These are phyloP conservation scores for Microtus ochrogaster DNA, from an alignment of 2,113 vertebrate genomes.

Conservation along the genomic window DNA sequence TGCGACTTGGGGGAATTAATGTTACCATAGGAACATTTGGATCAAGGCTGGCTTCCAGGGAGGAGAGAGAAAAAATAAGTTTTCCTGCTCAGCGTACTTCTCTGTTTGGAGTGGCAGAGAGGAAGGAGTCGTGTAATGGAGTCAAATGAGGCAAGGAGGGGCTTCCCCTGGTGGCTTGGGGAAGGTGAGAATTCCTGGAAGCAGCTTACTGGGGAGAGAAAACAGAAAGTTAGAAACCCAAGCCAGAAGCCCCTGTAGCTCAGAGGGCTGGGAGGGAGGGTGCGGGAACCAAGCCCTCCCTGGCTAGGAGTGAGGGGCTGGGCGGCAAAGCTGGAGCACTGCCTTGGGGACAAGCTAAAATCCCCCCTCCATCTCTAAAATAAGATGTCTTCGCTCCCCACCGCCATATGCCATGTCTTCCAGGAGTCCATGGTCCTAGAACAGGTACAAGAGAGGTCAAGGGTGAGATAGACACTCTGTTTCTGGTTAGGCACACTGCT, in stretches of 20 bases:
- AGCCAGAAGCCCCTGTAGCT: neutral
- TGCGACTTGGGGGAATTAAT: constrained; percentile 79
- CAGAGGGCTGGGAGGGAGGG: neutral
- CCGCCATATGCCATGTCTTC: fast-evolving
- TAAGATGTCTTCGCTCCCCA: neutral
- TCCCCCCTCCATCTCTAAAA: neutral
- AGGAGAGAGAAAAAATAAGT: constrained; percentile 78
- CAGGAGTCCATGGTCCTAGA: no score
- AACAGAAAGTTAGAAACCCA: neutral
- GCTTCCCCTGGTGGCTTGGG: constrained; percentile 68
- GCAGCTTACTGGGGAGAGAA: neutral
- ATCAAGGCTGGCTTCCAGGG: constrained; percentile 78
- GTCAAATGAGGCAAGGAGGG: constrained; percentile 73
- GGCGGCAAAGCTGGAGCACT: neutral
- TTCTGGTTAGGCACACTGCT: neutral
- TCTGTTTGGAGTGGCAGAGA: constrained; percentile 72
- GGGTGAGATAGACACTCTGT: no score
- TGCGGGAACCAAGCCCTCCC: fast-evolving
- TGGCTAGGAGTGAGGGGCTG: neutral
- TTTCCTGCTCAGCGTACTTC: constrained; percentile 75
- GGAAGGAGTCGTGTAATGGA: constrained; percentile 67
- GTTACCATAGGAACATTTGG: constrained; percentile 82
- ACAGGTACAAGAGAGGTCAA: neutral
- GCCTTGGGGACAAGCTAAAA: neutral
- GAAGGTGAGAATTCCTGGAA: constrained; percentile 80